phyloP scores from a whole-genome alignment of 2,113 vertebrate species.

The Oreocharis arfaki region DNA sequence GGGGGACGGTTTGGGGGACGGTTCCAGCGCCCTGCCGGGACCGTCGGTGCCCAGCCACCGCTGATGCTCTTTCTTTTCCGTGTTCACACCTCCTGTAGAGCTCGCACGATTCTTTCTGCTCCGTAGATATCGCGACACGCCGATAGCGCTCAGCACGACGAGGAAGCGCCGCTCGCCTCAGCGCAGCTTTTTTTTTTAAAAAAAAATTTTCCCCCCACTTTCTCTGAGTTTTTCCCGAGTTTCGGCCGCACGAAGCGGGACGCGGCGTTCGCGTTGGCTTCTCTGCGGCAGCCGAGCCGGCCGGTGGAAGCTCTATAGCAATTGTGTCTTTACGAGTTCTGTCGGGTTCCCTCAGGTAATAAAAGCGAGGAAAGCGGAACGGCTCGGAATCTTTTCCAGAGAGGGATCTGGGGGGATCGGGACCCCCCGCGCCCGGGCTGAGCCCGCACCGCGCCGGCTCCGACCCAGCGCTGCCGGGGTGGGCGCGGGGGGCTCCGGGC shows the following conservation, averaged over 20 bases:
- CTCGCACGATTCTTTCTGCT: neutral
- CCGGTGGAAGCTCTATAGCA: neutral
- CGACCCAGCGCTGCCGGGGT: neutral
- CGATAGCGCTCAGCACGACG: neutral
- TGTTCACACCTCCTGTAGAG: neutral
- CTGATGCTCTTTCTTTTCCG: neutral
- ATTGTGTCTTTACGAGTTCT: slow-evolving; percentile 17
- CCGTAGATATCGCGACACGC: neutral
- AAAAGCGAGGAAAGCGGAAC: slow-evolving; percentile 13
- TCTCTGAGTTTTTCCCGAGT: neutral
- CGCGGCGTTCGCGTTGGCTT: neutral
- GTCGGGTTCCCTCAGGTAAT: slow-evolving; percentile 42
- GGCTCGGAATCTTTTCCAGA: neutral
- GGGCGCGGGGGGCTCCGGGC: neutral
- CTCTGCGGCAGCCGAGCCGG: neutral
- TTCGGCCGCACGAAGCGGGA: neutral
- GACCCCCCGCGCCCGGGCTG: neutral
- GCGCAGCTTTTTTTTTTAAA: neutral
- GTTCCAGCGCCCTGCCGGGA: slow-evolving; percentile 43
- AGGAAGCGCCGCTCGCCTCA: neutral
- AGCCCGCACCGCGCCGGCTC: neutral
- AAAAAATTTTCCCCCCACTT: neutral
- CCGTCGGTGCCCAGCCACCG: slow-evolving; percentile 31
- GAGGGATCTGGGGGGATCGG: neutral
- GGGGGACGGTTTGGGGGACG: slow-evolving; percentile 32